phyloP scores from a whole-genome alignment of 92 coral and sea anemone genomes.

The Phenganax marumi region DNA sequence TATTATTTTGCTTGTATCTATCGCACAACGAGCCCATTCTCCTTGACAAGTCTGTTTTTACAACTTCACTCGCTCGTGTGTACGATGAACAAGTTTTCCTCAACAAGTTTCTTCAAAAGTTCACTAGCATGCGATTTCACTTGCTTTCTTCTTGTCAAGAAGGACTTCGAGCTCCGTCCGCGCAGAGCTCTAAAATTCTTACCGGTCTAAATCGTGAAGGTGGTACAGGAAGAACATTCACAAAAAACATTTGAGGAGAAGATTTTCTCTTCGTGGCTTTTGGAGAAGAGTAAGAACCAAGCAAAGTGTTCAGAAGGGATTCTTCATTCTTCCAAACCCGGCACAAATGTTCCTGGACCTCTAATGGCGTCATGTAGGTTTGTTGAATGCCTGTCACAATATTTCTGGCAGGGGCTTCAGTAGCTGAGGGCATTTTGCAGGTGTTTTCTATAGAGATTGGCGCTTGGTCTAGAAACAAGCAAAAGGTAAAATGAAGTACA shows the following conservation, averaged over 20 bases:
- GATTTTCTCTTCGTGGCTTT: slow-evolving; percentile 69
- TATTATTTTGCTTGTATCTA: too few species aligned
- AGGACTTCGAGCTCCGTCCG: not conserved
- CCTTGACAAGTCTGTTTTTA: too few species aligned
- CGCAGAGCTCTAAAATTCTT: slow-evolving; percentile 33
- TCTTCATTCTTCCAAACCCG: slow-evolving; percentile 78
- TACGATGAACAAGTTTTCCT: not conserved
- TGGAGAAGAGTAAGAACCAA: slow-evolving; percentile 87
- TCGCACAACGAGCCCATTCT: too few species aligned
- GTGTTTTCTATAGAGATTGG: slow-evolving; percentile 4
- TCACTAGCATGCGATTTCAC: not conserved
- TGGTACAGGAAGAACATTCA: slow-evolving; percentile 86
- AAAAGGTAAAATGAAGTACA: not conserved
- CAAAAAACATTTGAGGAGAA: slow-evolving; percentile 77
- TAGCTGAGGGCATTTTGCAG: not conserved
- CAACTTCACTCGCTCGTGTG: not conserved
- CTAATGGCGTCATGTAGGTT: slow-evolving; percentile 69
- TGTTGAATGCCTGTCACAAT: slow-evolving; percentile 66
- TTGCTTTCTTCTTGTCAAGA: not conserved
- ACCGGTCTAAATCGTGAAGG: slow-evolving; percentile 98
- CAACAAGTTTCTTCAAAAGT: not conserved
- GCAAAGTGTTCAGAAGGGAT: slow-evolving; percentile 63
- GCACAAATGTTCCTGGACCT: slow-evolving; percentile 70
- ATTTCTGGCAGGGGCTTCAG: slow-evolving; percentile 46
- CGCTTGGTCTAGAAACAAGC: slow-evolving; percentile 36